phyloP scores from a whole-genome alignment of 2,888 invertebrate genomes.

The Notodonta ziczac region DNA sequence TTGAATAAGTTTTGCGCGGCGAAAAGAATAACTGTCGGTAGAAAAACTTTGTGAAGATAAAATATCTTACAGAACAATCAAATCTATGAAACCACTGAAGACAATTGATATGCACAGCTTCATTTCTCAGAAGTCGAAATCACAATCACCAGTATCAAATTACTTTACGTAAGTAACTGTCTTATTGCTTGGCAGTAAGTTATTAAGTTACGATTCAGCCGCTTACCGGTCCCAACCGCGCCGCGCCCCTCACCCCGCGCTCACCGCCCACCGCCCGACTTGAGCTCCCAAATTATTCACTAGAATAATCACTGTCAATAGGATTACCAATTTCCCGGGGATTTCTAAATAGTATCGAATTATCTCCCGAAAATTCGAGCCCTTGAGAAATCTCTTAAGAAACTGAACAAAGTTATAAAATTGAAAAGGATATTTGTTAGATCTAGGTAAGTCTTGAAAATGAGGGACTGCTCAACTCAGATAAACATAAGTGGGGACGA shows the following conservation, averaged over 20 bases:
- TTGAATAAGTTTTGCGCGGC: too few species aligned
- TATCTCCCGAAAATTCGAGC: neutral
- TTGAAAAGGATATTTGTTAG: neutral
- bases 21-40: too few species aligned
- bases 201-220: neutral
- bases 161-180: neutral
- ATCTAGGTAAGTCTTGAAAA: neutral
- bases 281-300: neutral
- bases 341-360: conserved; percentile 2
- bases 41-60: too few species aligned
- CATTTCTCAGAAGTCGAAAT: neutral
- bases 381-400: neutral
- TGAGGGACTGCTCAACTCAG: neutral
- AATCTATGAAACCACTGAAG: neutral
- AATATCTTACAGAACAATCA: too few species aligned
- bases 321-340: neutral
- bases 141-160: neutral
- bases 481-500: neutral
- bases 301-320: conserved; percentile 6
- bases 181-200: neutral
- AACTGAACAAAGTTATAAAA: neutral
- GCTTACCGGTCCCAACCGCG: neutral
- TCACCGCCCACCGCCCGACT: neutral
- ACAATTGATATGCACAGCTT: neutral
- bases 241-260: neutral